Evolutionary conservation across 2,888 invertebrate species (phyloP), one percentile per base, ranked within the genome.

Genomic region (Leucania comma): DNA sequence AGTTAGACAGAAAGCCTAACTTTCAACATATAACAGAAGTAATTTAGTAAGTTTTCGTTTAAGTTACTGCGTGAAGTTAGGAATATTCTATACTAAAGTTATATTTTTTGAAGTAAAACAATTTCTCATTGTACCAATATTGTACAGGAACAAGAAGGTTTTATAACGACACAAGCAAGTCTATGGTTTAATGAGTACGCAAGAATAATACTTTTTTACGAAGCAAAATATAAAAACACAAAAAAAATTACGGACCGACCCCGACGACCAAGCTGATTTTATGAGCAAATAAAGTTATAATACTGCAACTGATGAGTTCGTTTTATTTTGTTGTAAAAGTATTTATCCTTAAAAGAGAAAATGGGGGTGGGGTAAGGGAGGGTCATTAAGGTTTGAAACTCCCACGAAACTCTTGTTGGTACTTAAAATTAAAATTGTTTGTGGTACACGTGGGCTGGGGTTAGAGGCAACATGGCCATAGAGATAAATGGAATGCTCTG

Each of bases 181-280:
- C 73, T 59, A 87, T 84, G 69, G 91, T 90, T 89, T 65, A 71
- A 76, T 68, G 91, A 90, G 80, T 53, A 75, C 68, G 70, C 78
- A 68, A 75, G 62, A 79, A 63, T 69, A 68, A 64, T 79, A 83
- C 80, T 85, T 90, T 90, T 92, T 89, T 86, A 88, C 78, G 79
- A 81, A 87, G 87, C 86, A 88, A 87, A 85, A 77, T 80, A 77
- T 71, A 82, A 89, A 89, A 89, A 87, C 76, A 81, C 29, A 72
- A 87, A 88, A 91, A 91, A 90, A 88, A 46, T 3, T 83, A 79
- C 68, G 85, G 86, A 88, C 82, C 57, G 93, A 94, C 86, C 90
- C 90, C 93, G 84, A 93, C 90, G 93, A 94, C 94, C 80, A 79
- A 76, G 88, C 93, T 91, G 85, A 86, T 78, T 83, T 86, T 83